Evolutionary conservation across 2,888 invertebrate species (phyloP).

Genomic region (Polyploca ridens): DNA sequence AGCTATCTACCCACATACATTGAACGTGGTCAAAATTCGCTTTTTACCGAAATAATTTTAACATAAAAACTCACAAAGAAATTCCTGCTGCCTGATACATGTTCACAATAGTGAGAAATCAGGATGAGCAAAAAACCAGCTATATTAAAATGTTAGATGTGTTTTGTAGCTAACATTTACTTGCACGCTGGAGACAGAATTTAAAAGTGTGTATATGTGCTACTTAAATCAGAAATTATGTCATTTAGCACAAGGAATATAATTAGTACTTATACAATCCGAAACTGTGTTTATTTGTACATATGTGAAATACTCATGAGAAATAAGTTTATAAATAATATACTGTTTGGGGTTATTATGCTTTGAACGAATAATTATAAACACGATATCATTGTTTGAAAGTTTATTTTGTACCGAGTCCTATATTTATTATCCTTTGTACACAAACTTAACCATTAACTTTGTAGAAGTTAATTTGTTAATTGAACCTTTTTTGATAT

Average conservation of each 20-base stretch:
- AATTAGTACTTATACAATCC: too few relatives aligned
- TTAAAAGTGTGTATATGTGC: too few relatives aligned
- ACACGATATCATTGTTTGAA: not conserved
- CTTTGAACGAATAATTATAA: not conserved
- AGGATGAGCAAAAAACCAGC: not conserved
- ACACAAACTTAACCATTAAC: not conserved
- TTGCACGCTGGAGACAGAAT: not conserved
- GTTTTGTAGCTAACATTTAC: not conserved
- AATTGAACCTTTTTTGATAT: conserved; percentile 7
- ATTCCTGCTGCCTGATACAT: too few relatives aligned
- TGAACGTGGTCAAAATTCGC: too few relatives aligned
- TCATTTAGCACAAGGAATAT: too few relatives aligned
- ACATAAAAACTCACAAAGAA: too few relatives aligned
- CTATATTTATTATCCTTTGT: not conserved
- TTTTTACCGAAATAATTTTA: too few relatives aligned
- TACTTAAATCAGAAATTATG: too few relatives aligned
- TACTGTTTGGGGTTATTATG: not conserved
- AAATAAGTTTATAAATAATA: not conserved
- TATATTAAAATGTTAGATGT: too few relatives aligned
- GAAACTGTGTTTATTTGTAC: too few relatives aligned
- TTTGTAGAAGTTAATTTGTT: conserved; percentile 7
- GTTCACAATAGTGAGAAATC: not conserved
- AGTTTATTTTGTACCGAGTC: not conserved
- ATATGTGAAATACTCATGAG: too few relatives aligned
- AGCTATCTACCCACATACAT: too few relatives aligned